Conservation (phyloP, 1,140 invertebrate genomes). For the Gryon sp. region DNA sequence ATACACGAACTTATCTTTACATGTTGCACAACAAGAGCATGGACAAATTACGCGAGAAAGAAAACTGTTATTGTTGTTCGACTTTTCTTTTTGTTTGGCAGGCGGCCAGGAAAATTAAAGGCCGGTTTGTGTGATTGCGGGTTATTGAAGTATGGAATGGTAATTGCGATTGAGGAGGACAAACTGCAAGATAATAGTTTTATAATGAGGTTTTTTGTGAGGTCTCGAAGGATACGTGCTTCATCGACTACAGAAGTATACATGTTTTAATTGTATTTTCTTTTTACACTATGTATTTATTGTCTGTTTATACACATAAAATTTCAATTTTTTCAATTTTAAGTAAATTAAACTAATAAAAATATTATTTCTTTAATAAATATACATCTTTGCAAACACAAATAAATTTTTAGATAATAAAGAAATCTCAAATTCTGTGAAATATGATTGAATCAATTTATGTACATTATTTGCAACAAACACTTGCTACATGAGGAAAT, state of each 20-base stretch:
- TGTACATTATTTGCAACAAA: too few species aligned
- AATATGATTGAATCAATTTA: neutral
- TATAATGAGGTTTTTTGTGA: conserved; percentile 57
- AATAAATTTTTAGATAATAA: too few species aligned
- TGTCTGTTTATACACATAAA: neutral
- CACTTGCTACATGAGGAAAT: too few species aligned
- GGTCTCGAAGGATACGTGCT: neutral
- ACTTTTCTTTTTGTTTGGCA: conserved; percentile 37
- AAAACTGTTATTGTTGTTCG: conserved; percentile 33
- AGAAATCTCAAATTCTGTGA: too few species aligned
- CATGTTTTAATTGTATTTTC: conserved; percentile 38
- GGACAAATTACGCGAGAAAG: conserved; percentile 39
- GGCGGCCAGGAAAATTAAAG: conserved; percentile 50
- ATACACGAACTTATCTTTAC: conserved; percentile 3
- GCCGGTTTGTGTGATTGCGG: conserved; percentile 55
- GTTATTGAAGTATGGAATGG: conserved; percentile 53
- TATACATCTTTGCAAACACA: too few species aligned
- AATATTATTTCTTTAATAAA: too few species aligned
- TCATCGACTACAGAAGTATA: neutral
- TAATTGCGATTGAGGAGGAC: conserved; percentile 54
- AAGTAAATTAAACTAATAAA: too few species aligned
- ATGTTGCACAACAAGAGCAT: conserved; percentile 22
- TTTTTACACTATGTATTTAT: neutral
- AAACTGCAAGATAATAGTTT: conserved; percentile 57
- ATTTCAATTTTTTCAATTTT: neutral